Conservation (phyloP, 1,140 invertebrate species). For the Calliopsis andreniformis region DNA sequence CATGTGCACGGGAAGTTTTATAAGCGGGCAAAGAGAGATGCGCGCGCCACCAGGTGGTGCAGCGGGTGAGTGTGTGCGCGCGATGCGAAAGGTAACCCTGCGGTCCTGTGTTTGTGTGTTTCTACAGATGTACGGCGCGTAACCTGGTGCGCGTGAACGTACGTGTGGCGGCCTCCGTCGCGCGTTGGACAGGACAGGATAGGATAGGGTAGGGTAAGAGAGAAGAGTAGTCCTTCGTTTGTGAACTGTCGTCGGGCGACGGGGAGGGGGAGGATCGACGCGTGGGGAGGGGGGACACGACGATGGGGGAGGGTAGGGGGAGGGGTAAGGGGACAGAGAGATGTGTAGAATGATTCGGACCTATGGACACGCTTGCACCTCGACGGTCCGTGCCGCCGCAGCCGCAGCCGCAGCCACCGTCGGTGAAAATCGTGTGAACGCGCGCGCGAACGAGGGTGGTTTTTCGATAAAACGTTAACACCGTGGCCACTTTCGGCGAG, state of each 20-base stretch:
- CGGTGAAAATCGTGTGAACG: constrained; percentile 74
- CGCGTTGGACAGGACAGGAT: constrained; percentile 45
- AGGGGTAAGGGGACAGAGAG: constrained; percentile 55
- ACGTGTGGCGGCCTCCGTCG: constrained; percentile 35
- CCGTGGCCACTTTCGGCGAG: constrained; percentile 16
- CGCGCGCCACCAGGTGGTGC: constrained; percentile 64
- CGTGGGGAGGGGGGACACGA: constrained; percentile 9
- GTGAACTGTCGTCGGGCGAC: constrained; percentile 2
- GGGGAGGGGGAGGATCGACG: too few species aligned
- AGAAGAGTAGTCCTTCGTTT: constrained; percentile 54
- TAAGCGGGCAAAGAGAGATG: constrained; percentile 56
- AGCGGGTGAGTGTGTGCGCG: constrained; percentile 58
- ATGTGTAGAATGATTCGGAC: constrained; percentile 72
- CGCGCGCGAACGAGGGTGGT: constrained; percentile 64
- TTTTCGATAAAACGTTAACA: constrained; percentile 64
- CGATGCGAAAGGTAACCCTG: constrained; percentile 47
- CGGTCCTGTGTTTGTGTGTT: constrained; percentile 47
- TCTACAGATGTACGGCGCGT: constrained; percentile 51
- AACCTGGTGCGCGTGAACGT: constrained; percentile 11
- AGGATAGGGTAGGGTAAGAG: constrained; percentile 55
- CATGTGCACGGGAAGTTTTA: constrained; percentile 23
- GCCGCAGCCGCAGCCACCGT: constrained; percentile 62
- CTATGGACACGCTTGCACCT: constrained; percentile 72
- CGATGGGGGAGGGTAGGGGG: constrained; percentile 17
- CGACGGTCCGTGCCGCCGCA: constrained; percentile 63